Evolutionary conservation across 2,797 vertebrate species (phyloP).

Genomic region (Enteromius treurensis): DNA sequence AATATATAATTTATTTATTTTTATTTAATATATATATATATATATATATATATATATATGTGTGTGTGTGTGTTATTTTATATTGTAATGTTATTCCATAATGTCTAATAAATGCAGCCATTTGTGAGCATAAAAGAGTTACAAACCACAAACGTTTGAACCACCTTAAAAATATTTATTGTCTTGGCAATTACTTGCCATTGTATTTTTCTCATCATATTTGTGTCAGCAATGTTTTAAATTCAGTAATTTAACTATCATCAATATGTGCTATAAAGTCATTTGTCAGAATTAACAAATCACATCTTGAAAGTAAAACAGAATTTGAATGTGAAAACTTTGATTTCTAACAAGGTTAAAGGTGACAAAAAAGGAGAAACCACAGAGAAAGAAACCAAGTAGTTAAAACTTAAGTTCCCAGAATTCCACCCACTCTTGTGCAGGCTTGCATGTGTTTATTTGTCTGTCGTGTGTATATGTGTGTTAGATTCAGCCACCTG

Average conservation of each 20-base stretch:
- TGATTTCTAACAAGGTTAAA: not conserved
- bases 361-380: not conserved
- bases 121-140: not conserved
- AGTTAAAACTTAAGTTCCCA: conserved; percentile 16
- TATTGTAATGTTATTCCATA: not conserved
- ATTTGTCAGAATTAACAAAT: conserved; percentile 8
- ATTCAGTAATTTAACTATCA: not conserved
- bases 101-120: not conserved
- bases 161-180: not conserved
- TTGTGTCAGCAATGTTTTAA: not conserved
- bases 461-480: conserved; percentile 37
- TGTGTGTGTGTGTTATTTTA: not conserved
- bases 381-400: not conserved
- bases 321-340: not conserved
- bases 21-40: too few relatives aligned
- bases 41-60: not conserved
- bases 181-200: not conserved
- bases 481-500: conserved; percentile 48
- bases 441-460: conserved; percentile 26
- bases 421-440: conserved; percentile 23
- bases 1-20: too few relatives aligned
- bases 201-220: not conserved
- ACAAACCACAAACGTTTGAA: not conserved
- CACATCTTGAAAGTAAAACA: not conserved
- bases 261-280: not conserved